phyloP scores from a whole-genome alignment of 2,113 vertebrate genomes.

The Genyomyrus donnyi region DNA sequence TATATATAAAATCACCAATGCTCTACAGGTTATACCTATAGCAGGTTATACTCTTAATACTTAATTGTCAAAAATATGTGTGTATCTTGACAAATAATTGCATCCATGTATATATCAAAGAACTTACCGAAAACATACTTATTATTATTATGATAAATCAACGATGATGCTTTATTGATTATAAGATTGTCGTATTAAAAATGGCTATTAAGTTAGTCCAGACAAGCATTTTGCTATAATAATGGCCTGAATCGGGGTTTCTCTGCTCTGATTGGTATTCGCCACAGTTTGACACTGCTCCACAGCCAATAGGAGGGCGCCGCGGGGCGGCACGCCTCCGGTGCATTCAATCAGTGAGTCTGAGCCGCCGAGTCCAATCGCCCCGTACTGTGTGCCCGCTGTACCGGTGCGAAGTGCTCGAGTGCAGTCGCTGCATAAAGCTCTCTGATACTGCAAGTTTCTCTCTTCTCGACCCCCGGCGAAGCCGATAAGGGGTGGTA shows the following conservation, averaged over 20 bases:
- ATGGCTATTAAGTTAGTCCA: background rate
- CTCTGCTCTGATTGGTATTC: constrained; percentile 10
- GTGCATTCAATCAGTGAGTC: constrained; percentile 40
- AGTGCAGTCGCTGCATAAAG: constrained; percentile 14
- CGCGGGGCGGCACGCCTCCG: constrained; percentile 25
- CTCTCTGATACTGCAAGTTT: background rate
- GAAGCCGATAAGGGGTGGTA: constrained; percentile 29
- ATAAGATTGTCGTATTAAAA: background rate
- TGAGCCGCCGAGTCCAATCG: constrained; percentile 20
- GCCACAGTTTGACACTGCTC: constrained; percentile 31
- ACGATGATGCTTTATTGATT: background rate
- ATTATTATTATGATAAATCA: background rate
- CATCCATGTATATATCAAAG: background rate
- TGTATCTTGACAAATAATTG: background rate
- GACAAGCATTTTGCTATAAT: background rate
- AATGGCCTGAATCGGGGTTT: background rate
- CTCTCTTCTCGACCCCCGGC: background rate
- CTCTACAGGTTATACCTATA: background rate
- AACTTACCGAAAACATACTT: background rate
- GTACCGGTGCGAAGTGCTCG: background rate
- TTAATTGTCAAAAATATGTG: background rate
- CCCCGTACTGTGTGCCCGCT: constrained; percentile 3
- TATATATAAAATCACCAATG: background rate
- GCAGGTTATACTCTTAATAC: background rate
- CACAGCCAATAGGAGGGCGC: constrained; percentile 39